Evolutionary conservation across 2,797 vertebrate species (phyloP), one percentile per base, ranked within the genome.

Genomic region (Spinus pinus): DNA sequence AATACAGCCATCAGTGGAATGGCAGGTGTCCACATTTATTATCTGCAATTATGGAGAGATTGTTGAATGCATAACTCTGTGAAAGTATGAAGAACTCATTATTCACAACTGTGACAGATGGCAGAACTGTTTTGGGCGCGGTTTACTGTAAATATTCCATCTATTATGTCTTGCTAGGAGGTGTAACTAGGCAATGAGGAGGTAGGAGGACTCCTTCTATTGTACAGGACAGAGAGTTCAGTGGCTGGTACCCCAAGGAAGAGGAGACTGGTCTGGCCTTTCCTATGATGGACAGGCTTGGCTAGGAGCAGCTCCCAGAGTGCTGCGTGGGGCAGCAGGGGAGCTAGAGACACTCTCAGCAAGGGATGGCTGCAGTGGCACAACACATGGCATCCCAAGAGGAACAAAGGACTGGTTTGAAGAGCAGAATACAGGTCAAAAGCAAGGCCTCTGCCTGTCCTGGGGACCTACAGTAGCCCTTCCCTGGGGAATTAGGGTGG

Each of bases 51-150:
- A 89, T 60, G 24, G 24, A 22, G 28, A 91, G 9, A 60, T 57
- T 21, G 46, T 65, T 72, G 20, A 78, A 83, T 61, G 23, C 25
- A 42, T 57, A 82, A 30, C n/a, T 84, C 31, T 60, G 20, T 77
- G 39, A 53, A 94, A 81, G 28, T 74, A 71, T 0, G 2, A 94
- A 86, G 12, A 88, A 31, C 27, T 93, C 61, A 50, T 86, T 87
- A 71, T 41, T 90, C 82, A 74, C 39, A 78, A 69, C 25, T 47
- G 54, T 42, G 74, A 91, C 81, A 91, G 91, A 85, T 80, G 86
- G 65, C 23, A 86, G 47, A 81, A 92, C n/a, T 41, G 47, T 0
- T 81, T 70, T 71, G 50, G 73, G 42, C 49, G 57, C 14, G 39
- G 41, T 82, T 91, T 91, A 82, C 49, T 53, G 28, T 73, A 93